Evolutionary conservation across 2,888 invertebrate genomes (phyloP).

Genomic region (Microchrysa polita): DNA sequence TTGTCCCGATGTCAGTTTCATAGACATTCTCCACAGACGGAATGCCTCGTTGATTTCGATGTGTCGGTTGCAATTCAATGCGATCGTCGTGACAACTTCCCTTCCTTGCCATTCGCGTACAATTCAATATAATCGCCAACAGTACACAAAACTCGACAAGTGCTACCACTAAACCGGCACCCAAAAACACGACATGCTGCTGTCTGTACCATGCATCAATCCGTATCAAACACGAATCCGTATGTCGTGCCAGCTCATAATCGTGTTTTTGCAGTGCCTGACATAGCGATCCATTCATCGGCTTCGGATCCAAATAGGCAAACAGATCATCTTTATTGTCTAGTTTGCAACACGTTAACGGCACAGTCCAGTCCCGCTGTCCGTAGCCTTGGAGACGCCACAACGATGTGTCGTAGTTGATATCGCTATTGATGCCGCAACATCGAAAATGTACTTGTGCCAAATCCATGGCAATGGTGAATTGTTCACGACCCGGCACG

Average conservation of each 20-base stretch:
- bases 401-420: conserved; percentile 82
- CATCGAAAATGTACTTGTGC: conserved; percentile 79
- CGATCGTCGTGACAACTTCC: conserved; percentile 53
- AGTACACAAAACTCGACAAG: conserved; percentile 79
- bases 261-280: conserved; percentile 66
- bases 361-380: conserved; percentile 74
- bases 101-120: conserved; percentile 68
- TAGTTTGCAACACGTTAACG: conserved; percentile 76
- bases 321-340: conserved; percentile 66
- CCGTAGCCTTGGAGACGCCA: conserved; percentile 82
- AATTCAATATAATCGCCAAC: conserved; percentile 75
- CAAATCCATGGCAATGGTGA: conserved; percentile 83
- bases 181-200: conserved; percentile 76
- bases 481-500: conserved; percentile 74
- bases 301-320: conserved; percentile 79
- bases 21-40: conserved; percentile 60
- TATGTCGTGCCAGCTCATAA: conserved; percentile 60
- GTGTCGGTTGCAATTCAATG: conserved; percentile 44
- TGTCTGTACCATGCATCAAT: conserved; percentile 81
- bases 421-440: conserved; percentile 81
- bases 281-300: conserved; percentile 76
- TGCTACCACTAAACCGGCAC: conserved; percentile 72
- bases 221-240: conserved; percentile 70
- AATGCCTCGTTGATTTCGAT: conserved; percentile 53
- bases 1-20: conserved; percentile 57